A percentile compares a stretch with the other conserved stretches of the same genome.
Conservation (phyloP, 2,888 invertebrate genomes). For the Eurytoma californica region DNA sequence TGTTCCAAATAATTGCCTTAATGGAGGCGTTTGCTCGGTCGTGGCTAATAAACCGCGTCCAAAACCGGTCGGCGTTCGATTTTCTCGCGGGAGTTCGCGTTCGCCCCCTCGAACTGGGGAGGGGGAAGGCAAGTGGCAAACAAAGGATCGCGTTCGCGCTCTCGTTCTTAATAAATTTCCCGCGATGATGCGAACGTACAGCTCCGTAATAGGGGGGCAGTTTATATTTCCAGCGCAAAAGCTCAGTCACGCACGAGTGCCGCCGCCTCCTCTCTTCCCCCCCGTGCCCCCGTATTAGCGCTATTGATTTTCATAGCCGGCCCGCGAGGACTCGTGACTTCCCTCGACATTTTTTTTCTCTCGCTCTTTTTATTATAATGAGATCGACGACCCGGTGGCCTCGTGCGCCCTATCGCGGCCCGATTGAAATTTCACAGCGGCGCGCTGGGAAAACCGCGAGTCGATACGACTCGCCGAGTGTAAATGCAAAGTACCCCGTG, state of each 20-base stretch:
- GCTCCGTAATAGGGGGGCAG: neutral
- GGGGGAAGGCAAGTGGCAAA: neutral
- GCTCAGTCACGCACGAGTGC: conserved; percentile 48
- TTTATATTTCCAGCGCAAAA: conserved; percentile 49
- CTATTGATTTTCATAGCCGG: conserved; percentile 46
- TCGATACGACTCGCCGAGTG: neutral
- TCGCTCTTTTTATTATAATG: conserved; percentile 53
- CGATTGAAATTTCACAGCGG: conserved; percentile 26
- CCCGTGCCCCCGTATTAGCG: conserved; percentile 27
- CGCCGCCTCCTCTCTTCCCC: neutral
- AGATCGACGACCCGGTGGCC: conserved; percentile 48
- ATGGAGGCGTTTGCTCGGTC: too few relatives aligned
- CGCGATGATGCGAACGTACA: conserved; percentile 20
- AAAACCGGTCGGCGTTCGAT: too few relatives aligned
- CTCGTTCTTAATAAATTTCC: conserved; percentile 37
- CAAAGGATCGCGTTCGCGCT: conserved; percentile 1
- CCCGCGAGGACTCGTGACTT: conserved; percentile 3
- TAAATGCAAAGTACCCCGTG: too few relatives aligned
- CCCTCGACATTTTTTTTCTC: neutral
- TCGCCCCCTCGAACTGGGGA: neutral
- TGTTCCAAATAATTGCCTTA: too few relatives aligned
- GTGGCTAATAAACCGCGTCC: too few relatives aligned
- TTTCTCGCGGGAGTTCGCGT: neutral
- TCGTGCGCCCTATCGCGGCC: too few relatives aligned
- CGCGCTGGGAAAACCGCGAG: neutral